Percentiles rank a stretch among this genome's conserved stretches.
These are phyloP conservation scores for Scaeva pyrastri DNA, from an alignment of 2,888 invertebrate species.

Conservation along the genomic window DNA sequence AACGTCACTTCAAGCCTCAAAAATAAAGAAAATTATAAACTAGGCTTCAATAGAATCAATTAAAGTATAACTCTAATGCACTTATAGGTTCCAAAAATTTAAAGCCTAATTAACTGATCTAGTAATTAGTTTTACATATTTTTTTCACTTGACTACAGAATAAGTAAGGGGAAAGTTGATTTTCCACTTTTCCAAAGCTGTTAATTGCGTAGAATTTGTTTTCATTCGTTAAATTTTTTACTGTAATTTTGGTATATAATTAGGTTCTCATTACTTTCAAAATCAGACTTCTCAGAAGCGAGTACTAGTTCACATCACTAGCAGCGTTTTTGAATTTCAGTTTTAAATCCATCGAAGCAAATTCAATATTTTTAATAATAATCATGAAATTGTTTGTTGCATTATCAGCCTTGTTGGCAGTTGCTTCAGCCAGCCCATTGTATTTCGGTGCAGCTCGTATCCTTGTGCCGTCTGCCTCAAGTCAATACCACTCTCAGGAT, in stretches of 20 bases:
- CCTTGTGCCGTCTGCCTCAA: background rate
- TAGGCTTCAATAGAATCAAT: too few species aligned
- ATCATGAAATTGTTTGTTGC: background rate
- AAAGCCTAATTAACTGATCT: too few species aligned
- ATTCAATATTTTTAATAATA: conserved; percentile 80
- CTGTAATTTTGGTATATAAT: background rate
- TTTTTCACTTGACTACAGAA: too few species aligned
- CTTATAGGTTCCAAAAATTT: too few species aligned
- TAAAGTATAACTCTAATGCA: too few species aligned
- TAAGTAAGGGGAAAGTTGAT: too few species aligned
- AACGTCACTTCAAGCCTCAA: too few species aligned
- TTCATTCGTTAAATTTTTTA: too few species aligned
- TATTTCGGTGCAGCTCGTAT: background rate
- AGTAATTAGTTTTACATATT: too few species aligned
- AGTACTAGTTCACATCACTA: conserved; percentile 79
- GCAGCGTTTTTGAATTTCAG: conserved; percentile 74
- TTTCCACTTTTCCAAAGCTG: background rate
- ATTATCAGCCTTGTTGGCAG: background rate
- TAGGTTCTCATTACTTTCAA: background rate
- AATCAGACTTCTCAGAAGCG: conserved; percentile 78
- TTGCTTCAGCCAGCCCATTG: conserved; percentile 5
- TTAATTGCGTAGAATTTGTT: background rate
- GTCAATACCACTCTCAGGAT: conserved; percentile 20
- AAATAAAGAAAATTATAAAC: too few species aligned
- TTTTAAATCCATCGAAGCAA: background rate